Base-by-base conservation (phyloP, 2,888 invertebrate genomes). In the Pherbina coryleti region DNA sequence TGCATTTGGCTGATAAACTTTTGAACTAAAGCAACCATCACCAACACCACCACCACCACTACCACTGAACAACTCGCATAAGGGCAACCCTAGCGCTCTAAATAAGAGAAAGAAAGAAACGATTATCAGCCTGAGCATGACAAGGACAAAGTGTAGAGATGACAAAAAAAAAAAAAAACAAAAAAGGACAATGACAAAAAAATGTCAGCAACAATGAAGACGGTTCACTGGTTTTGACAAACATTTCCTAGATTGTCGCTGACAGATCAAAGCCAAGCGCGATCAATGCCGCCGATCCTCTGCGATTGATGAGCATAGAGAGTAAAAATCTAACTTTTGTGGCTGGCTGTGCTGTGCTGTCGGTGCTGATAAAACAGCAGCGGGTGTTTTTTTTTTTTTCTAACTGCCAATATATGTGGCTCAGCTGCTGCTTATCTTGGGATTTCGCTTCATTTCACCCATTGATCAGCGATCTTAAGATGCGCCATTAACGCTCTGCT, bases 171-270 rank as follows among this genome's bases (percentile, higher is more conserved):
- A n/a, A 7, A n/a, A 1, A 22, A n/a, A 8, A 9, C 5, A 28
- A 28, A 62, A 44, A 62, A 49, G 64, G 73, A 73, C 73, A 73
- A 73, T 62, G 73, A 73, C 22, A 86, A 87, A 86, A 86, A 86
- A 88, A 89, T 89, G 89, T 89, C 89, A 89, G 88, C 89, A 88
- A 87, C 87, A 87, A 88, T 89, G 87, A 89, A 86, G 87, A 88
- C 89, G 89, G 88, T 89, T 88, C 85, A 88, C 83, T 86, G 89
- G 86, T 86, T 89, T 89, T 89, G 89, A 89, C 89, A 89, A 89
- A 89, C 89, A 88, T 89, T 89, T 89, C 89, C 89, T 89, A 89
- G 89, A 89, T 89, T 88, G 84, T 85, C 88, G 86, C 84, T 88
- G 89, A 89, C 89, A 89, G 88, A 89, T 89, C 89, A 89, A 89